These are phyloP conservation scores for Hippocampus barbouri DNA, from an alignment of 2,113 vertebrate species.

Conservation along the genomic window DNA sequence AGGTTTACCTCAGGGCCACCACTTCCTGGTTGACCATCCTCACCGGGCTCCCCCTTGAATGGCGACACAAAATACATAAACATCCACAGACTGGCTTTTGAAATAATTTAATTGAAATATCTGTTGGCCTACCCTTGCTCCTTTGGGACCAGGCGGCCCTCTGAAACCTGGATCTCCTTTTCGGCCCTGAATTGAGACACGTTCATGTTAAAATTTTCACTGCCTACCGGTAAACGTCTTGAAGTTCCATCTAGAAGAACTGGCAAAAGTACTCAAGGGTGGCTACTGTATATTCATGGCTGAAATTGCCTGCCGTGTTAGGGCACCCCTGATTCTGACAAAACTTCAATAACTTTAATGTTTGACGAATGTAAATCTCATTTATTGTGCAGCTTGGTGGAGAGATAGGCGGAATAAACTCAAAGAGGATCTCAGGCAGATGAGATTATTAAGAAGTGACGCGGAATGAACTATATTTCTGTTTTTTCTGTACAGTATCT, in stretches of 20 bases:
- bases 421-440: too few species aligned
- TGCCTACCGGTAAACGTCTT: background rate
- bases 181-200: conserved; percentile 49
- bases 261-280: background rate
- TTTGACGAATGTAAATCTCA: too few species aligned
- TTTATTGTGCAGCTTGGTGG: too few species aligned
- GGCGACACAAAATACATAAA: background rate
- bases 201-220: background rate
- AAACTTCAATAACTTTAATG: too few species aligned
- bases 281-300: too few species aligned
- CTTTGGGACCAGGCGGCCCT: conserved; percentile 56
- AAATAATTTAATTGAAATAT: background rate
- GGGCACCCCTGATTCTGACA: too few species aligned
- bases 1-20: conserved; percentile 74
- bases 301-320: too few species aligned
- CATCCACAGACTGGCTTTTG: background rate
- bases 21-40: conserved; percentile 73
- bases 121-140: conserved; percentile 52
- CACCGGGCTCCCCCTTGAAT: conserved; percentile 74
- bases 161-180: conserved; percentile 65
- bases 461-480: too few species aligned
- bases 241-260: background rate
- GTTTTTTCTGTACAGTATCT: too few species aligned
- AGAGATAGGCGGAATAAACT: too few species aligned
- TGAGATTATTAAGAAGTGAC: too few species aligned